Conservation (phyloP, 1,140 invertebrate genomes). For the Muscidifurax raptorellus region DNA sequence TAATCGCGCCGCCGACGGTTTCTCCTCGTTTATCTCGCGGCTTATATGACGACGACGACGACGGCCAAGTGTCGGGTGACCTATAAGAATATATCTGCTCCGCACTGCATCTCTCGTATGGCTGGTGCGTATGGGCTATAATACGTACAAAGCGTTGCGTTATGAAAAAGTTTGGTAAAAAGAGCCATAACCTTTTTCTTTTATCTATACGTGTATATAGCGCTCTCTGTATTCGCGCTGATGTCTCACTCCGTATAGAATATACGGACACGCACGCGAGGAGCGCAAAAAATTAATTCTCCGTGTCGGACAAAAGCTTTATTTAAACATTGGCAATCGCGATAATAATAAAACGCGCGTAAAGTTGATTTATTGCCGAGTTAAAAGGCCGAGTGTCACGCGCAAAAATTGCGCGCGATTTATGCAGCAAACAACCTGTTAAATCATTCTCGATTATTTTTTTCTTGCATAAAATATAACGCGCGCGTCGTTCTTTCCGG, state of each 20-base stretch:
- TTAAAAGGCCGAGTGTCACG: not conserved
- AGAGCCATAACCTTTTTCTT: not conserved
- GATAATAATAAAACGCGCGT: conserved; percentile 2
- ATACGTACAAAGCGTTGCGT: not conserved
- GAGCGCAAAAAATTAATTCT: not conserved
- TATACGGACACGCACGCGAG: too few species aligned
- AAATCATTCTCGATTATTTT: conserved; percentile 7
- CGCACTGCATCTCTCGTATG: conserved; percentile 9
- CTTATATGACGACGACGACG: not conserved
- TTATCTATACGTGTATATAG: not conserved
- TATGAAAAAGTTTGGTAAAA: not conserved
- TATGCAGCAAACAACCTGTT: not conserved
- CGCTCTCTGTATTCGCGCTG: not conserved
- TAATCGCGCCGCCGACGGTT: conserved; percentile 34
- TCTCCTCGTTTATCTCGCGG: conserved; percentile 39
- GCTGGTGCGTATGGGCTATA: not conserved
- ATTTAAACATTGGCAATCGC: not conserved
- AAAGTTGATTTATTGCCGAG: not conserved
- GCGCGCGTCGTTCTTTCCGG: not conserved
- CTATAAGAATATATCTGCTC: conserved; percentile 44
- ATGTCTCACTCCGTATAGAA: not conserved
- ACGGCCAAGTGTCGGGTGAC: conserved; percentile 46
- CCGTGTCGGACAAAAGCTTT: not conserved
- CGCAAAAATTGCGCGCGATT: not conserved
- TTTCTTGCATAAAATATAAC: not conserved